These are phyloP conservation scores for Malacoraja senta DNA, from an alignment of 2,797 vertebrate species.

Conservation along the genomic window DNA sequence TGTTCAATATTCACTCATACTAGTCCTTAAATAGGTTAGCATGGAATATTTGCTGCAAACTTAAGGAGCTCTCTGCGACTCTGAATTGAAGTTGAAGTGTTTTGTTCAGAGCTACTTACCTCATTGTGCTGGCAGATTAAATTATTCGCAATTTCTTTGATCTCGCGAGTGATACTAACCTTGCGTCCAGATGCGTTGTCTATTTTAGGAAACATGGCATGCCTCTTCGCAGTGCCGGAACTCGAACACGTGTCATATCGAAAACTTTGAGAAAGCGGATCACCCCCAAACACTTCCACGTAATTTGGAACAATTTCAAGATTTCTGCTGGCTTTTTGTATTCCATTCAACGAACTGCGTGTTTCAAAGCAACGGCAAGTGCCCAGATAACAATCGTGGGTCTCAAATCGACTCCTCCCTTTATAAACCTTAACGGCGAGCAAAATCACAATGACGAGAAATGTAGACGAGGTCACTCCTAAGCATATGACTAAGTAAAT, in stretches of 20 bases:
- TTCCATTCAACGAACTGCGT: background rate
- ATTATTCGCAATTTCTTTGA: background rate
- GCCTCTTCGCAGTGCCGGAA: background rate
- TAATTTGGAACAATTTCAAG: background rate
- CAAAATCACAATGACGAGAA: slow-evolving; percentile 35
- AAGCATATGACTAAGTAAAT: slow-evolving; percentile 39
- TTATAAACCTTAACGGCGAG: background rate
- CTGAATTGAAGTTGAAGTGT: background rate
- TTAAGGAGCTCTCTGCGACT: background rate
- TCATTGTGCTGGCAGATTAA: background rate
- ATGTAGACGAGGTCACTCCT: slow-evolving; percentile 15
- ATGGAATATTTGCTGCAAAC: no score
- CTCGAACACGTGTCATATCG: background rate
- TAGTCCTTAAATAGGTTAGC: no score
- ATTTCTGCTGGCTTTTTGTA: background rate
- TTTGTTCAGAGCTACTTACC: background rate
- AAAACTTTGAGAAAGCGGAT: slow-evolving; percentile 5
- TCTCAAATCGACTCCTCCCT: background rate
- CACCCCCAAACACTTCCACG: background rate
- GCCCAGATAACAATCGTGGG: background rate
- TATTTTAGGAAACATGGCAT: background rate
- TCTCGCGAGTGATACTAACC: background rate
- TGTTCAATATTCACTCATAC: no score
- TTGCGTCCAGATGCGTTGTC: background rate
- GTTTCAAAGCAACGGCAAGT: background rate